Conservation (phyloP, 64 coral and sea anemone genomes). For the Stylophora pistillata region DNA sequence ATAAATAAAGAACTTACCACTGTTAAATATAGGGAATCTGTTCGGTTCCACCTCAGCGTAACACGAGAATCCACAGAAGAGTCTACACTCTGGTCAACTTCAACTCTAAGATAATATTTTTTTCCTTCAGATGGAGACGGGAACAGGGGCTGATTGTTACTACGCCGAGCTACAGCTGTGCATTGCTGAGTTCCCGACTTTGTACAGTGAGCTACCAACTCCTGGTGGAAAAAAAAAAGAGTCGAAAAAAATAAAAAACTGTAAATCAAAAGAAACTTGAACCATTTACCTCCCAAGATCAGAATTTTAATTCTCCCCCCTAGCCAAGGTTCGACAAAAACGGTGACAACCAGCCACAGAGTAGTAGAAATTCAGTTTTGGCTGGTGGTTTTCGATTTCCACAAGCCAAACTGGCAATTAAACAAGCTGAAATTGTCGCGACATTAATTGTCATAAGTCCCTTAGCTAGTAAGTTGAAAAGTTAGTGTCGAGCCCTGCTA, state of each 20-base stretch:
- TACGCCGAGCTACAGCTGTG: background rate
- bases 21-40: background rate
- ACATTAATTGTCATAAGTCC: too few relatives aligned
- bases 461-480: too few relatives aligned
- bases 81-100: background rate
- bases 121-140: slow-evolving; percentile 61
- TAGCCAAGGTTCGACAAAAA: too few relatives aligned
- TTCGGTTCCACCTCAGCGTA: slow-evolving; percentile 34
- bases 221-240: slow-evolving; percentile 24
- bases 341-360: too few relatives aligned
- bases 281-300: too few relatives aligned
- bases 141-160: slow-evolving; percentile 21
- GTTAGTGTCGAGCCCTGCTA: too few relatives aligned
- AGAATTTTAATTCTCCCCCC: too few relatives aligned
- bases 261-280: background rate
- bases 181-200: background rate
- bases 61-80: background rate
- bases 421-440: too few relatives aligned
- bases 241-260: background rate
- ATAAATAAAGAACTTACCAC: background rate
- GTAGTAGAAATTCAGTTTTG: too few relatives aligned
- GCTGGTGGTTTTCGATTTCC: too few relatives aligned
- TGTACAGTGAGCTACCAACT: slow-evolving; percentile 23
- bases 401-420: too few relatives aligned
- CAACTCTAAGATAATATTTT: slow-evolving; percentile 41